These are phyloP conservation scores for Pollenia labialis DNA, from an alignment of 2,888 invertebrate species.

Conservation along the genomic window DNA sequence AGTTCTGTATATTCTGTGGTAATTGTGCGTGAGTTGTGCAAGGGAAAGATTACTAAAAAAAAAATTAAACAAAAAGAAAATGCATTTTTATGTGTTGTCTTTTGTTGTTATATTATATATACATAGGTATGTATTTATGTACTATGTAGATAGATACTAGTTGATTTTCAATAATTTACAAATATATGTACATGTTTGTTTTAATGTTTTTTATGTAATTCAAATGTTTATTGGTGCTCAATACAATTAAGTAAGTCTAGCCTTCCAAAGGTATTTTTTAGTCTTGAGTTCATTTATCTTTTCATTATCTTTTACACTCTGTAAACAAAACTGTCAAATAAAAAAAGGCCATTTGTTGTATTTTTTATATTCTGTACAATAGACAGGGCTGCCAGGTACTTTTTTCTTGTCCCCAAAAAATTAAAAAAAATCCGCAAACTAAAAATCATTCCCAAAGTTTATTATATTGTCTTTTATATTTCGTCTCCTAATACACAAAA, in stretches of 20 bases:
- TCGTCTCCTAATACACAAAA: too few relatives aligned
- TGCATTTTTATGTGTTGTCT: conserved; percentile 11
- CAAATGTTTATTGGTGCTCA: too few relatives aligned
- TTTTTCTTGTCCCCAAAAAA: too few relatives aligned
- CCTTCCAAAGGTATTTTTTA: neutral
- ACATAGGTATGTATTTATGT: neutral
- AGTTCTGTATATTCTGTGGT: too few relatives aligned
- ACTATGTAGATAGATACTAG: neutral
- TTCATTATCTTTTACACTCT: conserved; percentile 1
- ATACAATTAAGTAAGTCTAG: too few relatives aligned
- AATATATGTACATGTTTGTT: too few relatives aligned
- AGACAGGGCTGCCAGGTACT: too few relatives aligned
- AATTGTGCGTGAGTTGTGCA: neutral
- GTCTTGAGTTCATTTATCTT: neutral
- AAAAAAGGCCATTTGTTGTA: conserved; percentile 1
- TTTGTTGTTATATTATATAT: conserved; percentile 27
- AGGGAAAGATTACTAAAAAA: conserved; percentile 7
- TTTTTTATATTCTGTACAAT: neutral
- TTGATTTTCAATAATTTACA: too few relatives aligned
- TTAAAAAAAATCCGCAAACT: too few relatives aligned
- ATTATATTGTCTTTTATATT: too few relatives aligned
- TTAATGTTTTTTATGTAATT: too few relatives aligned
- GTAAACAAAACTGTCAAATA: neutral
- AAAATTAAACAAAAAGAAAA: conserved; percentile 2
- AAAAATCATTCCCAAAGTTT: too few relatives aligned